Conservation (phyloP, 2,888 invertebrate genomes). For the Ametastegia equiseti region DNA sequence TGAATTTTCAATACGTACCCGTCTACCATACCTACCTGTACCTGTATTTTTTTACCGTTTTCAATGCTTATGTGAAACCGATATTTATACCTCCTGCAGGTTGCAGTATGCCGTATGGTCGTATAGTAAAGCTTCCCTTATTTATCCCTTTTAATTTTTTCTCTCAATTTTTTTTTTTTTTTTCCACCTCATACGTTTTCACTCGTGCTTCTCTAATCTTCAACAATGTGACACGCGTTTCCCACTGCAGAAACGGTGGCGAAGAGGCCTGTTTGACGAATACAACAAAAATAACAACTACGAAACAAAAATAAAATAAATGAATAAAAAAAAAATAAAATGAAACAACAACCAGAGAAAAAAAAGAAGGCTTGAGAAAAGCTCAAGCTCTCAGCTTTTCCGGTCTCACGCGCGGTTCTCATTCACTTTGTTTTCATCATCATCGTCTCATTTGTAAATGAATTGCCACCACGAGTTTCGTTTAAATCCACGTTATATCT, state of each 20-base stretch:
- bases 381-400: no score
- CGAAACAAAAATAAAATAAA: no score
- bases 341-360: no score
- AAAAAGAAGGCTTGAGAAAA: no score
- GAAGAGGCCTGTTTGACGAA: not conserved
- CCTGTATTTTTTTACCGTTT: conserved; percentile 3
- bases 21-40: not conserved
- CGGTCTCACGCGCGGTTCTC: no score
- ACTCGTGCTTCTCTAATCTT: not conserved
- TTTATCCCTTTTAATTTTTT: not conserved
- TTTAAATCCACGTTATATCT: no score
- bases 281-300: no score
- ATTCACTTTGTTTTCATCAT: no score
- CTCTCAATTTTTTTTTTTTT: not conserved
- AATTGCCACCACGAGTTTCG: no score
- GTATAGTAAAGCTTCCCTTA: not conserved
- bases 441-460: no score
- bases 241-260: not conserved
- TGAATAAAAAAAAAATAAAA: no score
- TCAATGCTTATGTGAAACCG: not conserved
- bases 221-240: not conserved
- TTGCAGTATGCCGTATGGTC: not conserved
- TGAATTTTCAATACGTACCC: conserved; percentile 46
- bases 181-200: no score
- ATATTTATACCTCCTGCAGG: not conserved